phyloP scores from a whole-genome alignment of 1,140 invertebrate genomes.

The Bilobella aurantiaca region DNA sequence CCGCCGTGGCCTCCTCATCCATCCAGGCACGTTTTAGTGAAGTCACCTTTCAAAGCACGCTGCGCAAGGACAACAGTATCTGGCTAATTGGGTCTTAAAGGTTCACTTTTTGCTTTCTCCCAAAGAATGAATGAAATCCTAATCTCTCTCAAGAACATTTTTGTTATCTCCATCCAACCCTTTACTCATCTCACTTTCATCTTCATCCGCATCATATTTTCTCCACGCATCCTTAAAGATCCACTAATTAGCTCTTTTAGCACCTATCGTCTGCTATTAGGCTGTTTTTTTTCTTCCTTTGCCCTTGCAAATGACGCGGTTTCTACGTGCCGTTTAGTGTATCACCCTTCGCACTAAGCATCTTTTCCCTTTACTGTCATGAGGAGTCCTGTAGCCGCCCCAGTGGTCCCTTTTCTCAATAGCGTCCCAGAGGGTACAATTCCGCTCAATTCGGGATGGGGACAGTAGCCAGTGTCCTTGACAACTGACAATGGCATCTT shows the following conservation, averaged over 20 bases:
- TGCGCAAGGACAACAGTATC: not conserved
- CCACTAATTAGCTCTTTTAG: not conserved
- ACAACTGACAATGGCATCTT: not conserved
- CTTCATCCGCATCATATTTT: not conserved
- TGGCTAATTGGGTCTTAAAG: not conserved
- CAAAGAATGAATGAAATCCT: not conserved
- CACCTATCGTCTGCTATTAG: no score
- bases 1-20: not conserved
- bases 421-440: no score
- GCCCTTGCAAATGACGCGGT: no score
- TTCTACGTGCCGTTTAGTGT: no score
- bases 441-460: no score
- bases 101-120: not conserved
- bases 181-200: constrained; percentile 41
- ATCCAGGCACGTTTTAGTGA: not conserved
- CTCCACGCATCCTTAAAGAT: not conserved
- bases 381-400: no score
- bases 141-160: not conserved
- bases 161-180: not conserved
- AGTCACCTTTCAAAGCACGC: not conserved
- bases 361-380: no score
- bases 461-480: not conserved
- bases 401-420: no score
- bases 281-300: no score
- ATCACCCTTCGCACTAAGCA: no score